A percentile compares a stretch with the other conserved stretches of the same genome.
Conservation (phyloP, 2,797 vertebrate species). For the Onychomys torridus region DNA sequence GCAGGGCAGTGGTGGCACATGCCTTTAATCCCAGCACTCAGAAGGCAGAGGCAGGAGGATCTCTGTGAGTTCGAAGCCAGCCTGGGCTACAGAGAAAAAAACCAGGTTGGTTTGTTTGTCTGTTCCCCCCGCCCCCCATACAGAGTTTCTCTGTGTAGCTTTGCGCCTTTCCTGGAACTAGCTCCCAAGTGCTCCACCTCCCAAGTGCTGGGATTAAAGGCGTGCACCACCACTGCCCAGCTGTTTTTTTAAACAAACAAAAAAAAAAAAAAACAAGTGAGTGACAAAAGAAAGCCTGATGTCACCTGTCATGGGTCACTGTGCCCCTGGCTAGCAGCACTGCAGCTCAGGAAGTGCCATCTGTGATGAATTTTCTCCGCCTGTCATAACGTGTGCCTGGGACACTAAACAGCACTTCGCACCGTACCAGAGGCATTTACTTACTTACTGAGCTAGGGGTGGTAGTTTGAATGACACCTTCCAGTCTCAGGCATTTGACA, state of each 20-base stretch:
- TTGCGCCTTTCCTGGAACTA: too few relatives aligned
- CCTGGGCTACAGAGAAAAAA: too few relatives aligned
- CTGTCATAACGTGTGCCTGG: accelerated
- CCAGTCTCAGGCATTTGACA: background rate
- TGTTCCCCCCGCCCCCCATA: too few relatives aligned
- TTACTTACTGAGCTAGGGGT: background rate
- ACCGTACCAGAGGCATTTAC: background rate
- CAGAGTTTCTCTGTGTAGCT: too few relatives aligned
- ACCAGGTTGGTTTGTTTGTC: too few relatives aligned
- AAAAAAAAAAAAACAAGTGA: background rate
- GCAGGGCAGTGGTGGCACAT: background rate
- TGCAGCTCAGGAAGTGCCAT: accelerated
- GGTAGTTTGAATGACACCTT: background rate
- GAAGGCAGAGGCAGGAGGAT: too few relatives aligned
- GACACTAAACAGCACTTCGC: background rate
- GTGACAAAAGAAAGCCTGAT: background rate
- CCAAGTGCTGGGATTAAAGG: too few relatives aligned
- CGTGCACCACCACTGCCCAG: too few relatives aligned
- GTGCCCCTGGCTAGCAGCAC: background rate
- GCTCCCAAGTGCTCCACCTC: background rate
- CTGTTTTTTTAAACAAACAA: too few relatives aligned
- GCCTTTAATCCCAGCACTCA: background rate
- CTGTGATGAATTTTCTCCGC: accelerated
- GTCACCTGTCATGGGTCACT: too few relatives aligned
- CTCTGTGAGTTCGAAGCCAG: too few relatives aligned